Evolutionary conservation across 2,113 vertebrate genomes (phyloP), one percentile per base, ranked within the genome.

Genomic region (Dolichallabes microphthalmus): DNA sequence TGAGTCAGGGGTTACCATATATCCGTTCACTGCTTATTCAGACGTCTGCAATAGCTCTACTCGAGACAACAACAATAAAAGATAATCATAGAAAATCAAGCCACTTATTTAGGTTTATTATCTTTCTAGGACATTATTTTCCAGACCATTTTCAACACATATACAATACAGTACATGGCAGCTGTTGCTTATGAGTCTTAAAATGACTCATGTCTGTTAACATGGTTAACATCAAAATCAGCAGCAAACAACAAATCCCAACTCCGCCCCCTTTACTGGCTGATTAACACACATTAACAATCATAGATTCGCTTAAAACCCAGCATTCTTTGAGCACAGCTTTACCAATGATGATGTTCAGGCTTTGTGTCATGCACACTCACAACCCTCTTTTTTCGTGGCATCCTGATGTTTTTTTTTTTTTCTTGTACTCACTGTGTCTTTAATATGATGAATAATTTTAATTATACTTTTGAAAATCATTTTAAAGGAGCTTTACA

Each of bases 51-150:
- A 57, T 52, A 61, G 58, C 63, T 78, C 60, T 35, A 58, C 82
- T 64, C 75, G 20, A 55, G 32, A 78, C 68, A 45, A 45, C 45
- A 8, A 45, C 80, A 88, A 85, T 80, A 87, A 66, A 78, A 89
- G 69, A 76, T n/a, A 69, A 68, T 85, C 53, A 86, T 45, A 8
- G 9, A 32, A 14, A 32, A 66, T n/a, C 19, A 55, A 74, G 35
- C 20, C 27, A 52, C 57, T 60, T 35, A 77, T 53, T 69, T 69
- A 69, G 66, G 15, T 39, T 20, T 20, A 32, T 19, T 19, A 4
- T 69, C 66, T 19, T 20, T 35, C 19, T 69, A 35, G 7, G 32
- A 20, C 35, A 69, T 35, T 35, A 19, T 19, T 35, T 35, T 17
- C 15, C 30, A 35, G 30, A 35, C 19, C 30, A 2, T 35, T 68